Evolutionary conservation across 2,888 invertebrate species (phyloP).

Genomic region (Sepiola atlantica): DNA sequence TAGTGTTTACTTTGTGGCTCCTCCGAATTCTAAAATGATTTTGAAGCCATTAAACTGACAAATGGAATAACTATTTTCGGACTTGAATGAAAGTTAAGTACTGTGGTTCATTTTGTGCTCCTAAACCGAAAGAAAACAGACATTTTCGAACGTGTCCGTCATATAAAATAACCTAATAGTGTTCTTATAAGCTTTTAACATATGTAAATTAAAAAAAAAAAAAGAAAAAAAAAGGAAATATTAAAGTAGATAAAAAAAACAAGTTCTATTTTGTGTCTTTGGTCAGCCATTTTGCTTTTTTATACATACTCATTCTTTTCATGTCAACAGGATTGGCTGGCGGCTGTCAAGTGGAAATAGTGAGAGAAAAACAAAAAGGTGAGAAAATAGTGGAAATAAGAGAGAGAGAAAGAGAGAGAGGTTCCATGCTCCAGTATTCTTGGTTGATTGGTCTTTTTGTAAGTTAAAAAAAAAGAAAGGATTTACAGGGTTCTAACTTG

Average conservation of each 20-base stretch:
- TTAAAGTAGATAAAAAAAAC: not conserved
- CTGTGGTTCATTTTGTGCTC: too few species aligned
- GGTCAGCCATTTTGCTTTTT: not conserved
- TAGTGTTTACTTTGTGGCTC: too few species aligned
- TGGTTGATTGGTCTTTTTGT: not conserved
- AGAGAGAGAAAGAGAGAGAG: not conserved
- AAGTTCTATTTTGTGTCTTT: not conserved
- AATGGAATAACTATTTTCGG: too few species aligned
- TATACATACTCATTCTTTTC: slow-evolving; percentile 46
- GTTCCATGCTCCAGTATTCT: slow-evolving; percentile 33
- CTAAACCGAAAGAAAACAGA: too few species aligned
- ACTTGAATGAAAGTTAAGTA: too few species aligned
- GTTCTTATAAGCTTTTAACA: not conserved
- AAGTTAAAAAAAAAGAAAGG: not conserved
- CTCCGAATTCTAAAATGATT: too few species aligned
- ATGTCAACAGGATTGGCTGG: slow-evolving; percentile 44
- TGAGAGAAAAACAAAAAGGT: slow-evolving; percentile 33
- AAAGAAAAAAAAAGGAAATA: not conserved
- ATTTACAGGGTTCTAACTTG: too few species aligned
- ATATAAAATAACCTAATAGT: not conserved
- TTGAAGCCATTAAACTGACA: too few species aligned
- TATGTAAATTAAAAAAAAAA: not conserved
- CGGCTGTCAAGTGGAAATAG: slow-evolving; percentile 43
- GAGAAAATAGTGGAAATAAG: not conserved
- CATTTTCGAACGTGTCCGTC: too few species aligned